A percentile compares a stretch with the other conserved stretches of the same genome.
These are phyloP conservation scores for Gadus chalcogrammus DNA, from an alignment of 2,113 vertebrate genomes.

Conservation along the genomic window DNA sequence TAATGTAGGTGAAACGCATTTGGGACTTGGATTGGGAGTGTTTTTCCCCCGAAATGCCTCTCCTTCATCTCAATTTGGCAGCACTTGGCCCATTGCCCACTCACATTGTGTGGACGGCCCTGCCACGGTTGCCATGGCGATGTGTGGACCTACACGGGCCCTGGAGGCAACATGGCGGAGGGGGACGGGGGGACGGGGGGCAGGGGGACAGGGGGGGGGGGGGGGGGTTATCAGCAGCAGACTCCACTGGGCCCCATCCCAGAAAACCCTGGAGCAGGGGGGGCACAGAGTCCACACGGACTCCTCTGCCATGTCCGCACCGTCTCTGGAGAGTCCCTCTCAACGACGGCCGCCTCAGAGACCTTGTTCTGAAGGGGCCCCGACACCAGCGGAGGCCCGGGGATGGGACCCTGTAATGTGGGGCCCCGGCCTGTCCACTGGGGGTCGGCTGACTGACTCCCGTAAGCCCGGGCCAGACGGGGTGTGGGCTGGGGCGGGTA, in stretches of 20 bases:
- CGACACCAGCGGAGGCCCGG: constrained; percentile 43
- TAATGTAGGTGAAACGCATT: constrained; percentile 60
- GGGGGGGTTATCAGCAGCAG: constrained; percentile 70
- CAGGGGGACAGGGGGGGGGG: constrained; percentile 60
- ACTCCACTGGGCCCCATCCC: constrained; percentile 59
- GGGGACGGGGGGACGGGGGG: constrained; percentile 52
- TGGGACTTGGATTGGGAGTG: constrained; percentile 35
- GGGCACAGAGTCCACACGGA: constrained; percentile 12
- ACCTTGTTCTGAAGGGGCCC: constrained; percentile 32
- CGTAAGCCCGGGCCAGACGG: constrained; percentile 68
- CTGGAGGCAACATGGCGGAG: constrained; percentile 55
- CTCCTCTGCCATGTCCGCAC: not conserved
- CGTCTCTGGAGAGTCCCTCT: constrained; percentile 22
- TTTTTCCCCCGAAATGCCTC: constrained; percentile 64
- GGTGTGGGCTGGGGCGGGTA: constrained; percentile 64
- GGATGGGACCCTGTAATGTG: constrained; percentile 36
- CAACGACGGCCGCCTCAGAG: constrained; percentile 25
- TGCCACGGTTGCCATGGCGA: constrained; percentile 80
- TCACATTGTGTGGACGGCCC: constrained; percentile 75
- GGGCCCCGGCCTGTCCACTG: constrained; percentile 70
- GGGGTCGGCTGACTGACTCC: constrained; percentile 72
- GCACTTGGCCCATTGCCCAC: constrained; percentile 71
- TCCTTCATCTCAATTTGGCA: constrained; percentile 71
- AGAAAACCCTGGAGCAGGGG: constrained; percentile 58
- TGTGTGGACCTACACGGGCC: constrained; percentile 70